Evolutionary conservation across 2,113 vertebrate genomes (phyloP), one percentile per base, ranked within the genome.

Genomic region (Morone chrysops): DNA sequence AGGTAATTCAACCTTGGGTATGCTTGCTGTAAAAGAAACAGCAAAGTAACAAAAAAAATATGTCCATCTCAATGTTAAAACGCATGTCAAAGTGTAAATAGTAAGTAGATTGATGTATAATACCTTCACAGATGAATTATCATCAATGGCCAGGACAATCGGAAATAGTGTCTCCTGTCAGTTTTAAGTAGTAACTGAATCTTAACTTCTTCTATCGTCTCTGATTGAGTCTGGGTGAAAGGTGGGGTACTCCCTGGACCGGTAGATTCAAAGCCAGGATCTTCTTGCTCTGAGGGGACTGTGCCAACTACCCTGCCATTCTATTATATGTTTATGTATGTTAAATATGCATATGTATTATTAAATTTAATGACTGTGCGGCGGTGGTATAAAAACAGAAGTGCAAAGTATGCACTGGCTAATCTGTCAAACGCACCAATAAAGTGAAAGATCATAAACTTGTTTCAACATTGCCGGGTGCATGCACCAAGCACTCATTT

Each of bases 371-470:
- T 41, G 11, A 59, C 16, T 65, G 4, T 25, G 36, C 12, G 8
- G 8, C 36, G 12, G 8, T 45, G 8, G 10, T 38, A 50, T 63
- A 72, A 81, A 36, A 77, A 54, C 41, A 38, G 4, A 69, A 76
- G 45, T 14, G 4, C 76, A 74, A 62, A 47, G 53, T 48, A 9
- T 73, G 56, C 10, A 43, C 8, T 10, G 18, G 47, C 53, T 85
- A 82, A 90, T 87, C 83, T 84, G 5, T 50, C 43, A 20, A 68
- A 10, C 48, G 31, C 47, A 57, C 6, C 8, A 67, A 86, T 83
- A 82, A 81, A 87, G 68, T 65, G 63, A 76, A 78, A 70, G 75
- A 79, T 66, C 80, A 83, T 88, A 87, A 90, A 91, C 48, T 2
- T 70, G 13, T 67, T 70, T 75, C 36, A 61, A 18, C 11, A 22